These are phyloP conservation scores for Tetramorium alpestre DNA, from an alignment of 1,140 invertebrate genomes.

Conservation along the genomic window DNA sequence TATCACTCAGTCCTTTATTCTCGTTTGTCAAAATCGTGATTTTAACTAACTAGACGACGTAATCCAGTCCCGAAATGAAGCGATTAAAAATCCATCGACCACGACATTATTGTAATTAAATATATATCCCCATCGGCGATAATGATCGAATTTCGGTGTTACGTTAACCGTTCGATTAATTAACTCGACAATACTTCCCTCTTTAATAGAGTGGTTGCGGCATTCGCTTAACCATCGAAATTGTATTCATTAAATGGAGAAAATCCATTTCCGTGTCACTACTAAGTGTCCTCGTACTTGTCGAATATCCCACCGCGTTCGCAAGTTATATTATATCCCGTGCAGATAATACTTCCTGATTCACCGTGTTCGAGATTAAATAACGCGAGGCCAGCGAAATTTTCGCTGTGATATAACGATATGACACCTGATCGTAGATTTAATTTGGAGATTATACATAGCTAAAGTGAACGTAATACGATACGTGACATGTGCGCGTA, in stretches of 20 bases:
- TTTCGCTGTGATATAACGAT: slow-evolving; percentile 29
- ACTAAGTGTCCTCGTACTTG: neutral
- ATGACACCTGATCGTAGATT: slow-evolving; percentile 58
- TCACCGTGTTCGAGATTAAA: slow-evolving; percentile 18
- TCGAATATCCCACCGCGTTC: neutral
- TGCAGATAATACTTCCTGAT: slow-evolving; percentile 5
- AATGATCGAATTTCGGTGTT: neutral
- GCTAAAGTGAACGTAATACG: slow-evolving; percentile 37
- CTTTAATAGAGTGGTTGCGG: slow-evolving; percentile 8
- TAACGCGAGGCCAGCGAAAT: slow-evolving; percentile 19
- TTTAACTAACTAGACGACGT: neutral
- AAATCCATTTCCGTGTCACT: slow-evolving; percentile 22
- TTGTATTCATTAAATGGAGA: slow-evolving; percentile 41
- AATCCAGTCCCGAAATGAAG: neutral
- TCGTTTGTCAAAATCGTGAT: neutral
- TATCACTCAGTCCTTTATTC: neutral
- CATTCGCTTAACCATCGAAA: slow-evolving; percentile 29
- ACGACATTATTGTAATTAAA: neutral
- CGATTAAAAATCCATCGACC: neutral
- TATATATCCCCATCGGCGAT: neutral
- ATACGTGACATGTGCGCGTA: neutral
- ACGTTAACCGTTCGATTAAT: slow-evolving; percentile 38
- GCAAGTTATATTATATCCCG: slow-evolving; percentile 28
- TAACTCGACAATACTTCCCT: slow-evolving; percentile 51
- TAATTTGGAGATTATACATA: slow-evolving; percentile 61